phyloP scores from a whole-genome alignment of 1,140 invertebrate genomes.

The Argopecten irradians region DNA sequence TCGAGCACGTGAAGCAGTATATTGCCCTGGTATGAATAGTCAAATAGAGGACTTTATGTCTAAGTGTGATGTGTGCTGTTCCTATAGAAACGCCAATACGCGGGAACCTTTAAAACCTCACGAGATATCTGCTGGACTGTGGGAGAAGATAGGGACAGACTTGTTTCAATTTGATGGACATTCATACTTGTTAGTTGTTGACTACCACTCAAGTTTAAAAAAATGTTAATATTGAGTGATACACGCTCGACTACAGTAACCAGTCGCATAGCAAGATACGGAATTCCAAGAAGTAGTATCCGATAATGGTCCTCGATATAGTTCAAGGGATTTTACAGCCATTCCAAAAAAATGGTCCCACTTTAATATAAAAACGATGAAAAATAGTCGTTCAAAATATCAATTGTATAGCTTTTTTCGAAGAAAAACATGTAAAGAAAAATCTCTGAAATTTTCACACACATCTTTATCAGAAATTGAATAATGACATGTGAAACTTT shows the following conservation, averaged over 20 bases:
- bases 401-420: too few relatives aligned
- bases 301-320: conserved; percentile 76
- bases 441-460: too few relatives aligned
- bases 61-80: background rate
- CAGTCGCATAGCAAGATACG: conserved; percentile 44
- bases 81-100: background rate
- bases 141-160: background rate
- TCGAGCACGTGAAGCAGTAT: background rate
- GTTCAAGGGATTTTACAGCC: conserved; percentile 45
- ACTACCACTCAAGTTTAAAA: background rate
- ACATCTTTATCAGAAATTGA: too few relatives aligned
- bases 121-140: background rate
- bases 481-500: too few relatives aligned
- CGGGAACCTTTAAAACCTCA: background rate
- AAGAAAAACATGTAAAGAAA: too few relatives aligned
- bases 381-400: too few relatives aligned
- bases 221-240: background rate
- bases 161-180: background rate
- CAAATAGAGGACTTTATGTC: background rate
- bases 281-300: conserved; percentile 48
- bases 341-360: too few relatives aligned
- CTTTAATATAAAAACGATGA: too few relatives aligned
- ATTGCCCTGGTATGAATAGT: background rate
- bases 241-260: conserved; percentile 12
- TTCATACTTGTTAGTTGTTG: background rate